These are phyloP conservation scores for Maccullochella peelii DNA, from an alignment of 2,113 vertebrate species.

Conservation along the genomic window DNA sequence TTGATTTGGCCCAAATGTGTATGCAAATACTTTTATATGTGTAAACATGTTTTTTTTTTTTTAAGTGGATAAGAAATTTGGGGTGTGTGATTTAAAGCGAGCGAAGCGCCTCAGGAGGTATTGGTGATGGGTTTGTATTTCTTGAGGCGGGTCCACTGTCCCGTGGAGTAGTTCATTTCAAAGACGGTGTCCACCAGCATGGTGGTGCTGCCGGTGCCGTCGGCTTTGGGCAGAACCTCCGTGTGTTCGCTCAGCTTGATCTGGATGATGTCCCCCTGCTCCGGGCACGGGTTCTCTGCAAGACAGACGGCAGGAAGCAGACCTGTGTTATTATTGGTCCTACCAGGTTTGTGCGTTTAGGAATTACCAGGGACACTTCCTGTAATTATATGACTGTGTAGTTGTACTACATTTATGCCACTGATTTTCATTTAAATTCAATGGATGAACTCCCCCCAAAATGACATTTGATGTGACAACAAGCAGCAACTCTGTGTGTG, in stretches of 20 bases:
- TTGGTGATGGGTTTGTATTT: conserved; percentile 99
- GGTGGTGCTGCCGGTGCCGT: conserved; percentile 98
- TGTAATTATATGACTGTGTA: background rate
- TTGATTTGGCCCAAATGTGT: conserved; percentile 74
- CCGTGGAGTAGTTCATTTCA: conserved; percentile 99
- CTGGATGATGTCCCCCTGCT: conserved; percentile 99
- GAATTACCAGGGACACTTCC: background rate
- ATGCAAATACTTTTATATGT: conserved; percentile 53
- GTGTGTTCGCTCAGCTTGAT: conserved; percentile 99
- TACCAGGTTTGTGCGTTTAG: background rate
- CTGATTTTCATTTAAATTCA: background rate
- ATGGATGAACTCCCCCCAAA: background rate
- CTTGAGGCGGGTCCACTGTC: conserved; percentile 99
- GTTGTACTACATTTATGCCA: background rate
- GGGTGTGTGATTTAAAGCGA: background rate
- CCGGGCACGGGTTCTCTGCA: conserved; percentile 98
- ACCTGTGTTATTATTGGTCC: background rate
- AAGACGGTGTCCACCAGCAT: conserved; percentile 99
- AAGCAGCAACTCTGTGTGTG: too few relatives aligned
- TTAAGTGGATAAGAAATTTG: conserved; percentile 18
- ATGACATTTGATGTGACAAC: background rate
- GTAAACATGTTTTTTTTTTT: conserved; percentile 48
- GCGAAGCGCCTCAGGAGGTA: conserved; percentile 85
- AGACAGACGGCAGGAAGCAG: conserved; percentile 2
- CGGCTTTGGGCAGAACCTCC: conserved; percentile 93